phyloP scores from a whole-genome alignment of 2,888 invertebrate genomes.

The Drosophila bunnanda region DNA sequence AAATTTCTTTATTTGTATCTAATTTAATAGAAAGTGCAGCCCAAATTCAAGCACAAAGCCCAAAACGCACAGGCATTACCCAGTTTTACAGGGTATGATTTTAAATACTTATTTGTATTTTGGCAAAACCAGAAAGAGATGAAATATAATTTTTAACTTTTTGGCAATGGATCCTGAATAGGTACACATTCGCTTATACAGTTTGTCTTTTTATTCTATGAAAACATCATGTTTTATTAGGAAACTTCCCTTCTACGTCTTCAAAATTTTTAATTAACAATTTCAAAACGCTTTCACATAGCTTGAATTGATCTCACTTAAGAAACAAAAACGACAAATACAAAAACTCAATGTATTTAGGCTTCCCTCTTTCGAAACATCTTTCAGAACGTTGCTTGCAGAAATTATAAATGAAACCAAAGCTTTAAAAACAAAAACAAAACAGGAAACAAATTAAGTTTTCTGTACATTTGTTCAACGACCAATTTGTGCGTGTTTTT shows the following conservation, averaged over 20 bases:
- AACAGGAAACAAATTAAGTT: conserved; percentile 37
- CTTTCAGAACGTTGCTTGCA: conserved; percentile 66
- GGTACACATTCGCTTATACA: background rate
- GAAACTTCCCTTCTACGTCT: conserved; percentile 11
- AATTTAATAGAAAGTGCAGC: conserved; percentile 28
- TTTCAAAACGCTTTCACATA: conserved; percentile 43
- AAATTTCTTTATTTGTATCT: background rate
- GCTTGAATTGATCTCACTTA: conserved; percentile 77
- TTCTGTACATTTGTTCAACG: conserved; percentile 45
- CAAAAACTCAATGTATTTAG: conserved; percentile 54
- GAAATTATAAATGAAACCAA: conserved; percentile 78
- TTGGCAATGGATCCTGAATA: background rate
- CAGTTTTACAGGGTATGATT: conserved; percentile 4
- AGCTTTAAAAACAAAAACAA: conserved; percentile 64
- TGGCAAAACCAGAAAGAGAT: background rate
- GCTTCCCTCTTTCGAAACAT: conserved; percentile 56
- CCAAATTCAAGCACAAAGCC: conserved; percentile 45
- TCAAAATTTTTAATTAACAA: conserved; percentile 19
- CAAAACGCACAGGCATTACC: conserved; percentile 29
- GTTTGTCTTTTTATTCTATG: background rate
- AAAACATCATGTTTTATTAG: background rate
- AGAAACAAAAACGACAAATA: conserved; percentile 47
- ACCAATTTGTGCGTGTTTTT: conserved; percentile 59
- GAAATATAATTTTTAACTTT: conserved; percentile 1
- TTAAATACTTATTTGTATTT: background rate